These are phyloP conservation scores for Sylvilagus bachmani DNA, from an alignment of 2,113 vertebrate genomes.

Conservation along the genomic window DNA sequence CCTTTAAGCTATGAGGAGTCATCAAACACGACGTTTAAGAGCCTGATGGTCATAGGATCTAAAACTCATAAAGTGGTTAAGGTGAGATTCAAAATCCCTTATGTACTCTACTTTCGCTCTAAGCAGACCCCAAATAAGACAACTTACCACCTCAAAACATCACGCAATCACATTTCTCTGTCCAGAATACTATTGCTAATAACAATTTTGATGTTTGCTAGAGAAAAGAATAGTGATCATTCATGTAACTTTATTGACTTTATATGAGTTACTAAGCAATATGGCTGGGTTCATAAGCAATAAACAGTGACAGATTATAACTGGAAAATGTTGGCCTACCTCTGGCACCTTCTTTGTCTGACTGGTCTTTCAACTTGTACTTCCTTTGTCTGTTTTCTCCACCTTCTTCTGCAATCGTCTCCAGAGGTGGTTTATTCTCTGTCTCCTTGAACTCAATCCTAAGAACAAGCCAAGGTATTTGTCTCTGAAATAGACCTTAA, in stretches of 20 bases:
- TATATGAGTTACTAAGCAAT: slow-evolving; percentile 27
- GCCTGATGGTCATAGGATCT: background rate
- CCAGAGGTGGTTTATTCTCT: slow-evolving; percentile 69
- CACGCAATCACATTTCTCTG: slow-evolving; percentile 11
- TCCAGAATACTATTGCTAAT: background rate
- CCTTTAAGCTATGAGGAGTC: background rate
- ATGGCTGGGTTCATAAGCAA: background rate
- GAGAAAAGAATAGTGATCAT: slow-evolving; percentile 15
- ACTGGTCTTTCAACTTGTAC: background rate
- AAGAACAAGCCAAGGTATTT: background rate
- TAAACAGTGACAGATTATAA: slow-evolving; percentile 6
- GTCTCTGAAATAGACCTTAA: background rate
- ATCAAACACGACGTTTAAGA: background rate
- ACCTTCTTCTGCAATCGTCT: slow-evolving; percentile 77
- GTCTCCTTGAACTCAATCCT: slow-evolving; percentile 71
- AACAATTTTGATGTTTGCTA: slow-evolving; percentile 48
- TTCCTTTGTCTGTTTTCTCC: background rate
- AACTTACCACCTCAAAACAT: slow-evolving; percentile 53
- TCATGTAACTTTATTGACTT: slow-evolving; percentile 37
- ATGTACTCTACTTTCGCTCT: slow-evolving; percentile 25
- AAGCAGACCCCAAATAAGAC: slow-evolving; percentile 17
- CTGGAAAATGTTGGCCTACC: slow-evolving; percentile 54
- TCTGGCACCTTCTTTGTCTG: slow-evolving; percentile 44
- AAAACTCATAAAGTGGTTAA: background rate
- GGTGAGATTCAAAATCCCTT: background rate